These are phyloP conservation scores for Calyptommatus sinebrachiatus DNA, from an alignment of 2,113 vertebrate species.

Conservation along the genomic window DNA sequence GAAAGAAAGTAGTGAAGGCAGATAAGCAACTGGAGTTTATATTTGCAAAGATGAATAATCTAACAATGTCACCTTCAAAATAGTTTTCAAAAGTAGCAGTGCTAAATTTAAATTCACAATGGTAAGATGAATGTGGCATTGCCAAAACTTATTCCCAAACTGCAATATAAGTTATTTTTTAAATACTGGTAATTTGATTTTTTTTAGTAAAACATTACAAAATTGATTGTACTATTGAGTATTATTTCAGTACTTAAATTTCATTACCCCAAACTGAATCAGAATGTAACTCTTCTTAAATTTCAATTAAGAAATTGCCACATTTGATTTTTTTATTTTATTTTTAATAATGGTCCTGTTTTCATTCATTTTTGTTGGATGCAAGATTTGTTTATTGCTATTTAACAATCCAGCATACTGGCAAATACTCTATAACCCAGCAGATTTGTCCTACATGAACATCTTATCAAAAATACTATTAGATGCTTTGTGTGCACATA, in stretches of 20 bases:
- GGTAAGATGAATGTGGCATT: neutral
- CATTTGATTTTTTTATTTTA: neutral
- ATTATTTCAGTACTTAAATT: neutral
- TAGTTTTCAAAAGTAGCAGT: neutral
- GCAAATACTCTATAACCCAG: conserved; percentile 10
- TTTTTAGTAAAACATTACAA: neutral
- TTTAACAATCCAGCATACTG: neutral
- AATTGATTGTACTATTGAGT: conserved; percentile 12
- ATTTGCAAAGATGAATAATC: neutral
- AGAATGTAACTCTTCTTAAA: neutral
- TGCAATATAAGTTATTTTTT: conserved; percentile 29
- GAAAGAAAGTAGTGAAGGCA: neutral
- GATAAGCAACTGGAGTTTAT: neutral
- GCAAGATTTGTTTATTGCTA: neutral
- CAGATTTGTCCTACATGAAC: neutral
- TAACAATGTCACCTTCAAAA: neutral
- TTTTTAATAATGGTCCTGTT: neutral
- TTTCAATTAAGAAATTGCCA: conserved; percentile 8
- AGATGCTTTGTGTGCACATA: neutral
- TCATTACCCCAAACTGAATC: neutral
- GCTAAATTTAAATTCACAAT: neutral
- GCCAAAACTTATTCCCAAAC: neutral
- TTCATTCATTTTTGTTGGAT: neutral
- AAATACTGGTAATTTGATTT: conserved; percentile 9
- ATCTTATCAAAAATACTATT: neutral